Conservation (phyloP, 2,113 vertebrate genomes). For the Stomatorhinus ivindoensis region DNA sequence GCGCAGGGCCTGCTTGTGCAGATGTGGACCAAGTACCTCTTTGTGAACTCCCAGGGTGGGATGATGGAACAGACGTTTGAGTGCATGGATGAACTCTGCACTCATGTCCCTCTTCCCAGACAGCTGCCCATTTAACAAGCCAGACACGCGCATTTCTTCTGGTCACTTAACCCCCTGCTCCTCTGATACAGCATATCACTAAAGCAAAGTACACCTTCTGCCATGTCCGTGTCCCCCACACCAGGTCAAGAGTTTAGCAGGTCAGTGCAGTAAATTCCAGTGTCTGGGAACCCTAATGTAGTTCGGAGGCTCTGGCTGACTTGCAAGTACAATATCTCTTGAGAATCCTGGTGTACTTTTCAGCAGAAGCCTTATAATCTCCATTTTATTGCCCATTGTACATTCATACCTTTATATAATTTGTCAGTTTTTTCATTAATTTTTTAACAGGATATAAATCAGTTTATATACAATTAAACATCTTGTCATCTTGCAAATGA, state of each 20-base stretch:
- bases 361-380: background rate
- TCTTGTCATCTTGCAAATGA: background rate
- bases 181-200: conserved; percentile 40
- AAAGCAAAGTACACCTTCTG: conserved; percentile 54
- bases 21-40: conserved; percentile 51
- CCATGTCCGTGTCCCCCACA: conserved; percentile 43
- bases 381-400: background rate
- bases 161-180: conserved; percentile 46
- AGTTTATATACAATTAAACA: background rate
- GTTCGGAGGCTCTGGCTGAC: background rate
- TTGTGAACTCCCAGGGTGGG: conserved; percentile 48
- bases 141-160: conserved; percentile 51
- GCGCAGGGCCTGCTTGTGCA: background rate
- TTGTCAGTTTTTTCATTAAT: background rate
- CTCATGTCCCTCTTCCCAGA: conserved; percentile 30
- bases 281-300: conserved; percentile 47
- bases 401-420: background rate
- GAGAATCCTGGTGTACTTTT: background rate
- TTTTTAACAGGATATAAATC: background rate
- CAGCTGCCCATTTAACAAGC: conserved; percentile 49
- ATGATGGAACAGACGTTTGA: conserved; percentile 38
- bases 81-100: conserved; percentile 54
- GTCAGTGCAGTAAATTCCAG: conserved; percentile 42
- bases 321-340: background rate
- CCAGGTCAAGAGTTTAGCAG: conserved; percentile 66